These are phyloP conservation scores for Cephus runcator DNA, from an alignment of 2,888 invertebrate genomes.

Conservation along the genomic window DNA sequence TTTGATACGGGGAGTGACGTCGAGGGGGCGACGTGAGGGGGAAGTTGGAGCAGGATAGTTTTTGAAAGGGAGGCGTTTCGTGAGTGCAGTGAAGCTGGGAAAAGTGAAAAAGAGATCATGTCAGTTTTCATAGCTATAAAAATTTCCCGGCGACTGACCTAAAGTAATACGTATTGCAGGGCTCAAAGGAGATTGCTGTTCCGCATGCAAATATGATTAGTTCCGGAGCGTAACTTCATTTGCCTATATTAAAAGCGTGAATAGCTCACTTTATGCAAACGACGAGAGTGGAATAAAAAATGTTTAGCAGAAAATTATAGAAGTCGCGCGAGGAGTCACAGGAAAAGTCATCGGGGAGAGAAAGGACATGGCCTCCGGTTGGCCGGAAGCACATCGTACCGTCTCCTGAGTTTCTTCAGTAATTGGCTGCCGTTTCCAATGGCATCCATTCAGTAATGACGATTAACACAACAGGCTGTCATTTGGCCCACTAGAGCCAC, in stretches of 20 bases:
- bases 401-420: neutral
- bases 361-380: constrained; percentile 4
- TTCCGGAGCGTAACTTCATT: constrained; percentile 62
- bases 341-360: neutral
- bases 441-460: neutral
- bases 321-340: neutral
- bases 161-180: constrained; percentile 46
- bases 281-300: constrained; percentile 17
- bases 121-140: constrained; percentile 11
- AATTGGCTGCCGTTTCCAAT: neutral
- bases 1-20: too few species aligned
- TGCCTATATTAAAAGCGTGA: constrained; percentile 59
- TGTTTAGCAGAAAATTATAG: constrained; percentile 2
- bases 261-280: constrained; percentile 56
- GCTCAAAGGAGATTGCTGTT: constrained; percentile 59
- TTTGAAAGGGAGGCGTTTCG: too few species aligned
- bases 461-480: neutral
- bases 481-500: too few species aligned
- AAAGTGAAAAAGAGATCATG: neutral
- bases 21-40: too few species aligned
- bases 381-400: neutral
- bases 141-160: constrained; percentile 38
- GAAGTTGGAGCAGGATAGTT: too few species aligned
- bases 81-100: neutral
- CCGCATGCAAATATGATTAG: constrained; percentile 62